Base-by-base conservation (phyloP, 2,797 vertebrate species). In the Schizothorax lantsangensis region DNA sequence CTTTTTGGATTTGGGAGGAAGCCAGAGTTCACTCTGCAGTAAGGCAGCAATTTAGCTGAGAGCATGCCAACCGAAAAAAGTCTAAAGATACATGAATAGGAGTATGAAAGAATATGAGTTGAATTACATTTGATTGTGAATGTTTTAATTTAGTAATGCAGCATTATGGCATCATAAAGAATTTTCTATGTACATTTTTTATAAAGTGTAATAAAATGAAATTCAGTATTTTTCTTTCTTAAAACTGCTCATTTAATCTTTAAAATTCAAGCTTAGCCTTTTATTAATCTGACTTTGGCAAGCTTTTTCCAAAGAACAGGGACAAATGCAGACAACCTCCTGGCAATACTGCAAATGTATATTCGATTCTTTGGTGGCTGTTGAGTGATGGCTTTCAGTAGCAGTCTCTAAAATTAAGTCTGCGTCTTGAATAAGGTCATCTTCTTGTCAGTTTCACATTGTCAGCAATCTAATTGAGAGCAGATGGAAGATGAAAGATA, bases 381-480 rank as follows among this genome's bases (percentile, higher is more conserved):
- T n/a, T 69, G 79, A 81, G 43, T 81, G 79, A 69, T 52, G 19
- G 36, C 49, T 72, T 57, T 83, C 49, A 83, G 36, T 40, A 43
- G 68, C 66, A 72, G 81, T 38, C 66, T 71, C 33, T 54, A 52
- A 66, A 54, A 78, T 57, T 4, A 78, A 54, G 36, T 84, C 15
- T 78, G 74, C 6, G 0, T 40, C 14, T 69, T 40, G 15, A 54
- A 84, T 84, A 57, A 79, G 74, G 57, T 69, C 74, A 68, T 79
- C 17, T 23, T 84, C 74, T 79, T 79, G 74, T 84, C 83, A 84
- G 47, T 19, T 84, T 84, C 74, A 66, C 73, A 84, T 36, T 78
- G 73, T 68, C 83, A 2, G 14, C 62, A 78, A 54, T 52, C 74
- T 78, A 69, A 78, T 78, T 40, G 17, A 84, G 26, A 40, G 43